Conservation (phyloP, 2,888 invertebrate species). For the Nemotelus pantherinus region DNA sequence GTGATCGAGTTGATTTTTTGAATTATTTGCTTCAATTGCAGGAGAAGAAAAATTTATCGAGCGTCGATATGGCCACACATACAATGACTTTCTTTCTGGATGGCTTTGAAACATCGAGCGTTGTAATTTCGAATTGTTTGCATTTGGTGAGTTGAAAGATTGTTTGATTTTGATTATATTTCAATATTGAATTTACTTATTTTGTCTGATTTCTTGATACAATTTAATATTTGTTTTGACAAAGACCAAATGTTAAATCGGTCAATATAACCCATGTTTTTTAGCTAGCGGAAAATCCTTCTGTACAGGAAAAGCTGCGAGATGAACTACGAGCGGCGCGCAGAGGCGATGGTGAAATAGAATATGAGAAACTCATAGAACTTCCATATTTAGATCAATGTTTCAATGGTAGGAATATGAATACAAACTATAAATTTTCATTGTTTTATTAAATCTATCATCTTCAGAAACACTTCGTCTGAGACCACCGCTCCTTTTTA, state of each 20-base stretch:
- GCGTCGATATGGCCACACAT: constrained; percentile 55
- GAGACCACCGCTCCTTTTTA: neutral
- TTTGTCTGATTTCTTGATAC: too few relatives aligned
- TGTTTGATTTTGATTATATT: too few relatives aligned
- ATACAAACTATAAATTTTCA: too few relatives aligned
- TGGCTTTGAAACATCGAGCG: constrained; percentile 62
- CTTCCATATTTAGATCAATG: constrained; percentile 61
- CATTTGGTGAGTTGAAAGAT: constrained; percentile 55
- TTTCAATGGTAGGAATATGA: constrained; percentile 56
- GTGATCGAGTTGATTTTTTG: constrained; percentile 59
- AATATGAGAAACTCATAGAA: constrained; percentile 58
- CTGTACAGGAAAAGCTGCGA: constrained; percentile 56
- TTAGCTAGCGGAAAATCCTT: constrained; percentile 56
- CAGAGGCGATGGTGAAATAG: constrained; percentile 51
- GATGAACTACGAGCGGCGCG: constrained; percentile 55
- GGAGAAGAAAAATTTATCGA: constrained; percentile 56
- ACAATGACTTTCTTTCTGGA: constrained; percentile 62
- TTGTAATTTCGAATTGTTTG: constrained; percentile 56
- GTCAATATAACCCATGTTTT: neutral
- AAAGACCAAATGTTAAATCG: too few relatives aligned
- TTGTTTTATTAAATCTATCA: too few relatives aligned
- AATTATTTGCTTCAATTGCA: constrained; percentile 59
- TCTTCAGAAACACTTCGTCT: constrained; percentile 15
- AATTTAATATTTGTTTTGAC: too few relatives aligned
- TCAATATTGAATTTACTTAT: too few relatives aligned